phyloP scores from a whole-genome alignment of 2,113 vertebrate genomes.

The Malurus alboscapulatus region DNA sequence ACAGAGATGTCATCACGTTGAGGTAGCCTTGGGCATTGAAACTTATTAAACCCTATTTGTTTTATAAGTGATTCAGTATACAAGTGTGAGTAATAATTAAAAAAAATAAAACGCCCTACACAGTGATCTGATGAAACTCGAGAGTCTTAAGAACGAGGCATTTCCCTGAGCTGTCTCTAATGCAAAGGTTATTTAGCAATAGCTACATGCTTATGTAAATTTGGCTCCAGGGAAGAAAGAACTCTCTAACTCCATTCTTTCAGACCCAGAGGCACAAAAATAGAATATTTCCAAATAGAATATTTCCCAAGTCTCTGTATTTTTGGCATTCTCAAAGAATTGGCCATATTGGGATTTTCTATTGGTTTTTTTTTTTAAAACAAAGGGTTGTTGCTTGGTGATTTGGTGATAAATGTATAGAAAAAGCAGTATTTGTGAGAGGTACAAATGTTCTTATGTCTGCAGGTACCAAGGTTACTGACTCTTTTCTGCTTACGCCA shows the following conservation, averaged over 20 bases:
- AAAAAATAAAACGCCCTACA: slow-evolving; percentile 63
- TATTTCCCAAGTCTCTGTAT: slow-evolving; percentile 51
- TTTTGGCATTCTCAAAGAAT: slow-evolving; percentile 46
- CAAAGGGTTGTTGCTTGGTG: background rate
- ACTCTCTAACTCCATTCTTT: slow-evolving; percentile 51
- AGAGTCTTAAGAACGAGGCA: slow-evolving; percentile 59
- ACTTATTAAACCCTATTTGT: slow-evolving; percentile 74
- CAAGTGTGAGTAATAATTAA: slow-evolving; percentile 72
- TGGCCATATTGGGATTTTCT: background rate
- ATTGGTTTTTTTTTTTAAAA: background rate
- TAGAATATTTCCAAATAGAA: slow-evolving; percentile 43
- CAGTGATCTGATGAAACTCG: slow-evolving; percentile 58
- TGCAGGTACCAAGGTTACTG: background rate
- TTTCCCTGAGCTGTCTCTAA: slow-evolving; percentile 65
- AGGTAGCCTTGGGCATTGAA: slow-evolving; percentile 70
- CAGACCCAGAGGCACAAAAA: slow-evolving; percentile 70
- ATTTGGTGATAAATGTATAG: background rate
- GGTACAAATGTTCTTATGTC: background rate
- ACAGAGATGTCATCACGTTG: slow-evolving; percentile 72
- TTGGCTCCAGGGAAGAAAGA: slow-evolving; percentile 66
- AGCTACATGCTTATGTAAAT: slow-evolving; percentile 55
- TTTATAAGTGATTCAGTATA: slow-evolving; percentile 71
- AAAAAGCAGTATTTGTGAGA: background rate
- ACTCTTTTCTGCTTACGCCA: background rate
- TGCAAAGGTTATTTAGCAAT: slow-evolving; percentile 66